Evolutionary conservation across 2,113 vertebrate species (phyloP).

Genomic region (Bos taurus): DNA sequence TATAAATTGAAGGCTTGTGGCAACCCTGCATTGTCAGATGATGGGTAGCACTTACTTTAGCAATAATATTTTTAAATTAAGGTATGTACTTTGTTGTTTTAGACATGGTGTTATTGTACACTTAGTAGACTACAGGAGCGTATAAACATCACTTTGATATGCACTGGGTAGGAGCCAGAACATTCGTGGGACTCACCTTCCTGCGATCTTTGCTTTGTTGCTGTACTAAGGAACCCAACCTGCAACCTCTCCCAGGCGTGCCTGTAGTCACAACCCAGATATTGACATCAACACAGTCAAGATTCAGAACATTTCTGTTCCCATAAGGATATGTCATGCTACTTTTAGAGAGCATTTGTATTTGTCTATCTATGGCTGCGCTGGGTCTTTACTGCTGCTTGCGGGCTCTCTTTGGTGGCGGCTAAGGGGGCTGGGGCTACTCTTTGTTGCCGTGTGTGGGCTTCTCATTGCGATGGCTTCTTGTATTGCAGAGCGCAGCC

Average conservation of each 20-base stretch:
- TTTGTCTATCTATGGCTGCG: neutral
- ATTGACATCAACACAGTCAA: neutral
- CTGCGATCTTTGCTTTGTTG: neutral
- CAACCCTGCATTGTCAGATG: neutral
- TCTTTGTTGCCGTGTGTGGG: neutral
- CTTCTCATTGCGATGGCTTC: neutral
- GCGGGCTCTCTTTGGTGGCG: neutral
- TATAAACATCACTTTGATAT: neutral
- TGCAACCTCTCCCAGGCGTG: neutral
- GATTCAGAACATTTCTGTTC: neutral
- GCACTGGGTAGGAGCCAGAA: neutral
- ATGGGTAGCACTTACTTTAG: neutral
- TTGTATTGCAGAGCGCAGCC: accelerated
- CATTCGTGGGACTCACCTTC: neutral
- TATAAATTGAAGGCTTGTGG: neutral
- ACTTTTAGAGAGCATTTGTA: neutral
- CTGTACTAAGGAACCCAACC: neutral
- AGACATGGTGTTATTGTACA: neutral
- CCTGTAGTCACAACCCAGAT: neutral
- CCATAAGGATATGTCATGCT: neutral
- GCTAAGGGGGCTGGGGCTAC: neutral
- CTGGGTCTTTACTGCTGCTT: neutral
- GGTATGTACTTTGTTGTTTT: neutral
- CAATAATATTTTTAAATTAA: neutral
- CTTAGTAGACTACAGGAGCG: neutral